These are phyloP conservation scores for Tiphia femorata DNA, from an alignment of 2,888 invertebrate species.

Conservation along the genomic window DNA sequence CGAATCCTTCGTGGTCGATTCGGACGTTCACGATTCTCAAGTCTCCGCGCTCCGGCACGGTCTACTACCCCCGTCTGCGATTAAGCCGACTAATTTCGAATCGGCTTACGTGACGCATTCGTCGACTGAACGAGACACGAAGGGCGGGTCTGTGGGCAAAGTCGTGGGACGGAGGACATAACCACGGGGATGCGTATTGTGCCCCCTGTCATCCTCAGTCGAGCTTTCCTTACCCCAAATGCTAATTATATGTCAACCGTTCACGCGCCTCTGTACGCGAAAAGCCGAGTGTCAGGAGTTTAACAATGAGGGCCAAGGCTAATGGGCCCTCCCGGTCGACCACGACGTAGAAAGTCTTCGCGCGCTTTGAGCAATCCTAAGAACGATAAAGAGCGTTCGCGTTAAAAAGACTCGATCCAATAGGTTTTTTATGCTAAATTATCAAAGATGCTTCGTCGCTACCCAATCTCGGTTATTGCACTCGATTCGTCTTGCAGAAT, in stretches of 20 bases:
- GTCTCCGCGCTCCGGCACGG: no score
- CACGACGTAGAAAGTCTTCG: conserved; percentile 10
- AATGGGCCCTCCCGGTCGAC: conserved; percentile 30
- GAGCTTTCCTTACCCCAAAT: conserved; percentile 61
- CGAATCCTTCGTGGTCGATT: no score
- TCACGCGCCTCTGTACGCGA: conserved; percentile 47
- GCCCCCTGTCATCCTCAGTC: conserved; percentile 66
- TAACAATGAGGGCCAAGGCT: conserved; percentile 47
- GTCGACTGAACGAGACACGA: conserved; percentile 21
- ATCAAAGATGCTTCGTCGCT: no score
- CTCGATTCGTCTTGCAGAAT: no score
- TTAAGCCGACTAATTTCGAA: conserved; percentile 48
- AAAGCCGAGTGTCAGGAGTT: conserved; percentile 47
- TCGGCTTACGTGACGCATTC: conserved; percentile 50
- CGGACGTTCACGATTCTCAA: no score
- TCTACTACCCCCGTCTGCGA: conserved; percentile 15
- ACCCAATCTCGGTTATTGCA: no score
- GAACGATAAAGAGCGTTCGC: not conserved
- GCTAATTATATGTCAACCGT: conserved; percentile 66
- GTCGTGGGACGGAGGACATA: conserved; percentile 50
- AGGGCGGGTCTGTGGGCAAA: conserved; percentile 53
- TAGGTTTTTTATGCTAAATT: no score
- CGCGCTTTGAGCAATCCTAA: not conserved
- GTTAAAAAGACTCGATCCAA: no score
- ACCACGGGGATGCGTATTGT: conserved; percentile 57